Percentiles rank a stretch among this genome's conserved stretches.
Conservation (phyloP, 2,113 vertebrate genomes). For the Melanotaenia duboulayi region DNA sequence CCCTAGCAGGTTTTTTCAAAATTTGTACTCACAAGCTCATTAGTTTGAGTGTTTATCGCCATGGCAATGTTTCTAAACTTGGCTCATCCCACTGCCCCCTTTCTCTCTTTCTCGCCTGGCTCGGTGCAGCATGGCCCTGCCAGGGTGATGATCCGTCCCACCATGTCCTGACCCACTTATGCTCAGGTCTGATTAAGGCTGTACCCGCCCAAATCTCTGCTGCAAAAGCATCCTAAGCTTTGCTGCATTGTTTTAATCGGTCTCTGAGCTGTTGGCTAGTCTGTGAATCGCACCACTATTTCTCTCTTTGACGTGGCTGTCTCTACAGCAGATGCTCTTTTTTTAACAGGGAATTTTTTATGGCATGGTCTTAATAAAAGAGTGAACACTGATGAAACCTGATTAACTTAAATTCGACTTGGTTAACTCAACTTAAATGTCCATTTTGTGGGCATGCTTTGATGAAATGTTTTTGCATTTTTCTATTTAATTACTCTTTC, state of each 20-base stretch:
- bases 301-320: neutral
- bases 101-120: slow-evolving; percentile 19
- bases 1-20: too few relatives aligned
- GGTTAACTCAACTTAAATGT: neutral
- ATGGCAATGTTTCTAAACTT: slow-evolving; percentile 48
- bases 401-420: neutral
- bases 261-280: slow-evolving; percentile 31
- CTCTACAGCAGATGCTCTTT: neutral
- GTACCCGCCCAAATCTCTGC: slow-evolving; percentile 41
- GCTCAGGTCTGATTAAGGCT: slow-evolving; percentile 33
- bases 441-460: neutral
- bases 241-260: slow-evolving; percentile 51
- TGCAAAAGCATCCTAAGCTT: slow-evolving; percentile 20
- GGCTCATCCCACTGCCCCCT: slow-evolving; percentile 41
- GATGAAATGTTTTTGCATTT: neutral
- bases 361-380: neutral
- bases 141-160: slow-evolving; percentile 28
- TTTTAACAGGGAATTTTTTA: slow-evolving; percentile 1
- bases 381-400: neutral
- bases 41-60: slow-evolving; percentile 8
- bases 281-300: neutral
- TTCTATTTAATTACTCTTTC: slow-evolving; percentile 1
- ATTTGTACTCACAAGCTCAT: neutral
- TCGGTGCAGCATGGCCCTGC: neutral
- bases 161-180: slow-evolving; percentile 70